Base-by-base conservation (phyloP, 1,140 invertebrate species). In the Daktulosphaira vitifoliae region DNA sequence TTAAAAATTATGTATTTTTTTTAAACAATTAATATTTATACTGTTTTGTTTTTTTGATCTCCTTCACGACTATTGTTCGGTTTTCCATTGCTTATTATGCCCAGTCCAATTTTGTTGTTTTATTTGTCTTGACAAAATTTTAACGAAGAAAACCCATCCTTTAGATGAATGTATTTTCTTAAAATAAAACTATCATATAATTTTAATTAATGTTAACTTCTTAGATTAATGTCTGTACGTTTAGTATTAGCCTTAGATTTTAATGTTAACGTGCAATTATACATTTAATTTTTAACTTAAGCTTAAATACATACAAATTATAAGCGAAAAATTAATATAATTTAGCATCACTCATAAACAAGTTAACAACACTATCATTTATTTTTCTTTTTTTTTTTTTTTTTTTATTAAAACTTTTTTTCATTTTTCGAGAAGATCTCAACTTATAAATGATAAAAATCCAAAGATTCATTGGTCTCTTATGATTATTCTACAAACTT, bases 401-500 rank as follows among this genome's bases (percentile, higher is more conserved):
- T 37, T 53, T 53, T 52, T 7, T 37, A n/a, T 11, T 44, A 26
- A 18, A 29, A 20, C 16, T 29, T 2, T 54, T 18, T 56, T 42
- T 62, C 42, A 33, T 46, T 48, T 56, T 62, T 62, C 42, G 42
- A 62, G 56, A 62, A 29, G 56, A 62, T 62, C 56, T 62, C 56
- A 62, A 46, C 46, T 62, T 48, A 26, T 46, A 62, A 26, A 20
- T 6, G 5, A 62, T 29, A 48, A 62, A 62, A 29, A 48, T 62
- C 56, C 56, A 62, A 62, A 62, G 56, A 62, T 62, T 62, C 42
- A 62, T 46, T 62, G 56, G 56, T 62, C 56, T 62, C 56, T 62
- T 16, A 16, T 26, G 29, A 15, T 44, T 26, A 46, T 59, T 59
- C 44, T 59, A 46, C 39, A 46, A 20, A 16, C 37, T 5, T 59